Base-by-base conservation (phyloP, 1,140 invertebrate species). In the Neotoxoptera formosana region DNA sequence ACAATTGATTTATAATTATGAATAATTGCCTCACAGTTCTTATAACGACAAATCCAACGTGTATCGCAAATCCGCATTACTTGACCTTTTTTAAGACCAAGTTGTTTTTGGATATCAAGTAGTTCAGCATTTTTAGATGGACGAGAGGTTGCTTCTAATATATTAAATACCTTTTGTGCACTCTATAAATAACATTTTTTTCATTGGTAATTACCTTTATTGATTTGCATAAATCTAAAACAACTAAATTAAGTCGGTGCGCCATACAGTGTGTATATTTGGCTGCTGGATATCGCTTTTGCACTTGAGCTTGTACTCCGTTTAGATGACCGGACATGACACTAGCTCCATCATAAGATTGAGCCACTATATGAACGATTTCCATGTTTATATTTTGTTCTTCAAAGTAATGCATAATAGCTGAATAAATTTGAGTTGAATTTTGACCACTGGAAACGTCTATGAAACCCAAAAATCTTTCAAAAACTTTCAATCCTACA, bases 191-290 rank as follows among this genome's bases (percentile, higher is more conserved):
- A 84, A 41, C 23, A 84, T 41, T 9, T 84, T 7, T 30, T 84
- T 36, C 7, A 41, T 84, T 84, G 6, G 23, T 81, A 84, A 87
- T 93, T 93, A 76, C 17, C 34, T 60, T 87, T 47, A 94, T 53
- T 25, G 67, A 36, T 67, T 81, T 83, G 9, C 94, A 94, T 47
- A 87, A 90, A 94, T 94, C 92, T 47, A 94, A 48, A 94, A 93
- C 56, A 30, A 94, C 94, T 89, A 94, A 90, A 91, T 94, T 94
- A 76, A 94, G 48, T 36, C 60, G 41, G 76, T 94, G 94, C 41
- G 94, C 94, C 56, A 87, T 93, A 91, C 88, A 94, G 60, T 94
- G 94, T n/a, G 93, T 93, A 93, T 94, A 94, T 45, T 94, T 60
- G 23, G 93, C 93, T 94, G 76, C 36, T 84, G 94, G 93, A 83